Evolutionary conservation across 2,888 invertebrate species (phyloP).

Genomic region (Harpagoxenus sublaevis): DNA sequence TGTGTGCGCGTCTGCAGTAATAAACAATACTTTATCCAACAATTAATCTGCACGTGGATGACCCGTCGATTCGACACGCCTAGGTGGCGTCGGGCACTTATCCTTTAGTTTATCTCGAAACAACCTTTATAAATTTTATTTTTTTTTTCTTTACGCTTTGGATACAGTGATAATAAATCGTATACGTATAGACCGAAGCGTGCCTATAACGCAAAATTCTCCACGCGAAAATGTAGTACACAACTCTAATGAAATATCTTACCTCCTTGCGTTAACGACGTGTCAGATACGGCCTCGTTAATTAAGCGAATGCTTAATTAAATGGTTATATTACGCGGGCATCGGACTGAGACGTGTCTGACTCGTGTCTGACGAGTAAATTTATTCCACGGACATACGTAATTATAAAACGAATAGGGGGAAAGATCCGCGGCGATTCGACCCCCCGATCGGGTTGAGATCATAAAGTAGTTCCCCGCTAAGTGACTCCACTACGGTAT

Average conservation of each 20-base stretch:
- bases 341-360: background rate
- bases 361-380: background rate
- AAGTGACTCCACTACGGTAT: background rate
- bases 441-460: background rate
- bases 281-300: constrained; percentile 11
- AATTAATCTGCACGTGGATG: constrained; percentile 27
- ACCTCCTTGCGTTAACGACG: constrained; percentile 6
- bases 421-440: background rate
- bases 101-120: background rate
- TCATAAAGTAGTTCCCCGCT: constrained; percentile 6
- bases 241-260: background rate
- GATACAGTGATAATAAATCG: background rate
- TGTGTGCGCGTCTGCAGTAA: background rate
- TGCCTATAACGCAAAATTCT: background rate
- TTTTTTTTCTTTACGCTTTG: background rate
- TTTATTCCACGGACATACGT: background rate
- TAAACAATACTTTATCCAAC: constrained; percentile 43
- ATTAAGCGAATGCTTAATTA: constrained; percentile 37
- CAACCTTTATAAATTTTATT: background rate
- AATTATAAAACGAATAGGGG: background rate
- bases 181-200: too few relatives aligned
- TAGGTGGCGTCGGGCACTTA: background rate
- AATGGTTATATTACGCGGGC: constrained; percentile 18
- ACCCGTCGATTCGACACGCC: background rate
- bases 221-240: background rate